phyloP scores from a whole-genome alignment of 1,140 invertebrate species.

The Brachystomella parvula region DNA sequence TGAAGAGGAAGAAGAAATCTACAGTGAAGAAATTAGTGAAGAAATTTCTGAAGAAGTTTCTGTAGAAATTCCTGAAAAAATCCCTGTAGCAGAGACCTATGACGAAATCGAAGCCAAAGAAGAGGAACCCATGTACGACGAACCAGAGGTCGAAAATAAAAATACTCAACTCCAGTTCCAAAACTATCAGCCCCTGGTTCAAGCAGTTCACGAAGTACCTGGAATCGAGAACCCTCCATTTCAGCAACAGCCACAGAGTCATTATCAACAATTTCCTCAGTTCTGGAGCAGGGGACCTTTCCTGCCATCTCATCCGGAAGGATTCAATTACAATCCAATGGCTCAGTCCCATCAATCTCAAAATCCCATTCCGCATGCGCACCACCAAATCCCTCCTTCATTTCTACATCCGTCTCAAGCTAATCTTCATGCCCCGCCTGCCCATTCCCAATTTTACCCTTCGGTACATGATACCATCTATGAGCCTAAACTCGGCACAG shows the following conservation, averaged over 20 bases:
- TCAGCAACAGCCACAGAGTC: neutral
- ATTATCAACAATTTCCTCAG: neutral
- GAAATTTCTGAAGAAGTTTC: neutral
- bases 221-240: neutral
- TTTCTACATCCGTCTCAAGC: neutral
- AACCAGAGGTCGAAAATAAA: neutral
- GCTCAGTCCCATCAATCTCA: too few relatives aligned
- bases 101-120: neutral
- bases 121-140: neutral
- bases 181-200: neutral
- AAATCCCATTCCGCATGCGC: too few relatives aligned
- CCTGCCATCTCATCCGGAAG: too few relatives aligned
- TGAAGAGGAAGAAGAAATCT: slow-evolving; percentile 18
- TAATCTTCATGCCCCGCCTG: too few relatives aligned
- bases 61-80: neutral
- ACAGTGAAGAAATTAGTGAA: neutral
- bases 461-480: too few relatives aligned
- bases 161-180: neutral
- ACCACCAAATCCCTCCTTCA: too few relatives aligned
- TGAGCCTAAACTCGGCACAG: too few relatives aligned
- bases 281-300: too few relatives aligned
- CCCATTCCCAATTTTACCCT: too few relatives aligned
- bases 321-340: too few relatives aligned
- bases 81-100: neutral
- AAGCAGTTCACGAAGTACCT: neutral